Evolutionary conservation across 1,140 invertebrate genomes (phyloP), one percentile per base, ranked within the genome.

Genomic region (Asobara japonica): DNA sequence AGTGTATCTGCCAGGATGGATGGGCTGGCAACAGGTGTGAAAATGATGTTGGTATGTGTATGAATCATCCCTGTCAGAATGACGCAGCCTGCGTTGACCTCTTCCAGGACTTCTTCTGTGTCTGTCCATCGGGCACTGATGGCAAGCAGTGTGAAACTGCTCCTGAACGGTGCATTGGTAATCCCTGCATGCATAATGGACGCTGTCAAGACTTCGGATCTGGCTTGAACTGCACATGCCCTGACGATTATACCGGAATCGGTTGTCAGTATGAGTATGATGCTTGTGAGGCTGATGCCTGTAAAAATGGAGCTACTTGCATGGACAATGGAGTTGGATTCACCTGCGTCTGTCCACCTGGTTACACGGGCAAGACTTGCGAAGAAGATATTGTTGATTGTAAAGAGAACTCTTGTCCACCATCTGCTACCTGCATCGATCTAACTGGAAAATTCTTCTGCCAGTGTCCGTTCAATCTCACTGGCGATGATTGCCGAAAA

Each of bases 51-150:
- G 95, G 95, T 72, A 94, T 91, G 64, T 99, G 97, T 81, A 90
- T 92, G 71, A 92, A 91, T 69, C 89, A 90, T 65, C 96, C 97
- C 2, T 99, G 97, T 84, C 93, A 96, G 79, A 98, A 98, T 85
- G 93, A 97, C 80, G 97, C 97, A 18, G 90, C 90, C 18, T 99
- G 98, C 86, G 95, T 98, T 61, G 93, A 97, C 82, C 88, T 98
- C 2, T 97, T 97, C 91, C 91, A 96, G 87, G 97, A 98, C 80
- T 98, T 93, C 84, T 98, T 98, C 92, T 98, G 97, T 81, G 96
- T 97, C n/a, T 97, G 96, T 79, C 96, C 96, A 48, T 96, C 94
- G 71, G 96, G 96, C 78, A 97, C 96, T 2, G 96, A 97, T 82
- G 96, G 96, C 11, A 97, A 98, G 87, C 93, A 96, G 80, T 98